Evolutionary conservation across 1,140 invertebrate genomes (phyloP).

Genomic region (Drosophila sp.): DNA sequence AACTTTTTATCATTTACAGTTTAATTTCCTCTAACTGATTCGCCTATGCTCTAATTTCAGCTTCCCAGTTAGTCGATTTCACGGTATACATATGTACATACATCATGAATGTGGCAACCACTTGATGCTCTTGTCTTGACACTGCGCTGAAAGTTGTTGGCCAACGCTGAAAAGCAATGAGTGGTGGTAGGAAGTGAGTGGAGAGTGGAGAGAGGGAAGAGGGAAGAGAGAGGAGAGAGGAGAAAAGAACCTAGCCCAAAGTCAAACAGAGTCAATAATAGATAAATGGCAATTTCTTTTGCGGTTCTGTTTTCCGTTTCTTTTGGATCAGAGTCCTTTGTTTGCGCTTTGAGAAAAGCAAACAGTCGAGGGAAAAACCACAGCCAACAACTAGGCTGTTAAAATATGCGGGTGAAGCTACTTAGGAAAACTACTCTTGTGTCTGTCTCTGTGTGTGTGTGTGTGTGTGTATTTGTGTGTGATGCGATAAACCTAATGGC

Average conservation of each 20-base stretch:
- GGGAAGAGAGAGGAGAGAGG: background rate
- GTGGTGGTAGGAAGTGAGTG: too few species aligned
- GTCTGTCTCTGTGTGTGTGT: slow-evolving; percentile 26
- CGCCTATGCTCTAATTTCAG: background rate
- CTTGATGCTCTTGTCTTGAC: slow-evolving; percentile 58
- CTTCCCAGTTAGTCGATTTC: slow-evolving; percentile 1
- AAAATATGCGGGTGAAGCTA: slow-evolving; percentile 74
- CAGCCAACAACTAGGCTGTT: slow-evolving; percentile 69
- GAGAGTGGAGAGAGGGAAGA: background rate
- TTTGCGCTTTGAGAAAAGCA: slow-evolving; percentile 75
- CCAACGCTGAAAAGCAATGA: background rate
- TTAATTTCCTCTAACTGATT: background rate
- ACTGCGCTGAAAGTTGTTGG: slow-evolving; percentile 44
- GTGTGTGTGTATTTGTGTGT: slow-evolving; percentile 29
- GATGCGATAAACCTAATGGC: slow-evolving; percentile 75
- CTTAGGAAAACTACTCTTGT: slow-evolving; percentile 17
- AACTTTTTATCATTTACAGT: background rate
- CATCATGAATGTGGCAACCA: slow-evolving; percentile 34
- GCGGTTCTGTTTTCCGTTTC: slow-evolving; percentile 36
- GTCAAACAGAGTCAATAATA: slow-evolving; percentile 71
- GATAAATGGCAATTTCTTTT: slow-evolving; percentile 81
- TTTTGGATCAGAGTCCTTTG: slow-evolving; percentile 48
- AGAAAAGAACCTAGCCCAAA: slow-evolving; percentile 15
- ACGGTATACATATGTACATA: slow-evolving; percentile 21
- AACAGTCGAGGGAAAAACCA: slow-evolving; percentile 45